Evolutionary conservation across 2,888 invertebrate species (phyloP), one percentile per base, ranked within the genome.

Genomic region (Protophormia terraenovae): DNA sequence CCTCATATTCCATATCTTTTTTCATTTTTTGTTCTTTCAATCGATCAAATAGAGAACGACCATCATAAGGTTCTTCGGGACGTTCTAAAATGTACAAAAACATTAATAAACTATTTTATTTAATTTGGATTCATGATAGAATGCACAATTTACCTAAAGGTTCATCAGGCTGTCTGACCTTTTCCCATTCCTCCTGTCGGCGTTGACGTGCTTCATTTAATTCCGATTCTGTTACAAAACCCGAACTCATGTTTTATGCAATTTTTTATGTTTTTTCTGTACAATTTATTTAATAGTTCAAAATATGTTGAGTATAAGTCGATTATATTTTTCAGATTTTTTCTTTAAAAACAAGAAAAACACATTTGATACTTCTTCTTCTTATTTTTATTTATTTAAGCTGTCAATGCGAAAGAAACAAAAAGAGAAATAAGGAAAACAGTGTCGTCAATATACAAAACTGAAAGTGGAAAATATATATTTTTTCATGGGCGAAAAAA

Each of bases 171-270:
- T 96, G 96, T 87, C 99, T 94, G 0, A 98, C 98, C 93, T 96
- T 96, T 89, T 99, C 98, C 99, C 99, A 99, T 95, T 99, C 98
- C 91, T 98, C 97, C 92, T 99, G 99, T 2, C 98, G 94, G 86
- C 94, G 94, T 89, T 95, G 94, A 69, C 96, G 94, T 45, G 95
- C 95, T 90, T 98, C 98, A 53, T 96, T 95, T 84, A 97, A 94
- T 93, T 98, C 98, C 38, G 95, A 94, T 93, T 98, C 98, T 1
- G 97, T 95, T 87, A 98, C 96, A 93, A 99, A 99, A 55, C 97
- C 97, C 0, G 97, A 97, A 94, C 97, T 97, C 97, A 97, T 97
- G 87, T 87, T 92, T 72, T 55, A 55, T 14, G 7, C 19, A 58
- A 24, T 12, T 19, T n/a, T 19, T 35, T 58, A 32, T n/a, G 32